phyloP scores from a whole-genome alignment of 2,797 vertebrate species.

The Micropoecilia bifurca region DNA sequence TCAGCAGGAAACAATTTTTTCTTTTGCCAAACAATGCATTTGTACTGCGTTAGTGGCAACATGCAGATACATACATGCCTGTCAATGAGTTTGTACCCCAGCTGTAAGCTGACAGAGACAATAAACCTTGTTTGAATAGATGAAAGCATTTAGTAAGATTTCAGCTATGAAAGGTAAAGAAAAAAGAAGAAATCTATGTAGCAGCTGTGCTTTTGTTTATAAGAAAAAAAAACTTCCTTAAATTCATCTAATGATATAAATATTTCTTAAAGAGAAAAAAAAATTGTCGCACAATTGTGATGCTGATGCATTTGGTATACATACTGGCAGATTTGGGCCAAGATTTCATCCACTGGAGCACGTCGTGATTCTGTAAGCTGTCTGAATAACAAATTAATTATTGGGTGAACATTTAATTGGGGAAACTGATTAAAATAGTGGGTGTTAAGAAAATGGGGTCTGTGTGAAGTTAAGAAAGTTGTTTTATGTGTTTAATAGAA shows the following conservation, averaged over 20 bases:
- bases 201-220: constrained; percentile 13
- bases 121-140: constrained; percentile 25
- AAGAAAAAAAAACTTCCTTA: constrained; percentile 6
- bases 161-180: not conserved
- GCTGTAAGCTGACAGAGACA: constrained; percentile 10
- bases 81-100: constrained; percentile 46
- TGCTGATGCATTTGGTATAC: constrained; percentile 77
- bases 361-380: constrained; percentile 86
- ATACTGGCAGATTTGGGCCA: constrained; percentile 88
- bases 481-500: constrained; percentile 22
- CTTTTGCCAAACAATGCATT: constrained; percentile 6
- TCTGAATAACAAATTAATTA: constrained; percentile 87
- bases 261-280: constrained; percentile 45
- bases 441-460: constrained; percentile 49
- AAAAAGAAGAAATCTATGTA: constrained; percentile 13
- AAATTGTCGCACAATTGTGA: constrained; percentile 56
- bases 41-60: constrained; percentile 59
- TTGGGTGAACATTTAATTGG: constrained; percentile 75
- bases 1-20: constrained; percentile 16
- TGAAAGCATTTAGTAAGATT: constrained; percentile 11
- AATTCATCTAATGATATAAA: not conserved
- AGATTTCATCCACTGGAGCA: constrained; percentile 90
- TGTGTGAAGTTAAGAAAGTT: constrained; percentile 37
- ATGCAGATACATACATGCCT: constrained; percentile 65
- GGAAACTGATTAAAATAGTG: constrained; percentile 58